Base-by-base conservation (phyloP, 2,113 vertebrate species). In the Cephalophus harveyi region DNA sequence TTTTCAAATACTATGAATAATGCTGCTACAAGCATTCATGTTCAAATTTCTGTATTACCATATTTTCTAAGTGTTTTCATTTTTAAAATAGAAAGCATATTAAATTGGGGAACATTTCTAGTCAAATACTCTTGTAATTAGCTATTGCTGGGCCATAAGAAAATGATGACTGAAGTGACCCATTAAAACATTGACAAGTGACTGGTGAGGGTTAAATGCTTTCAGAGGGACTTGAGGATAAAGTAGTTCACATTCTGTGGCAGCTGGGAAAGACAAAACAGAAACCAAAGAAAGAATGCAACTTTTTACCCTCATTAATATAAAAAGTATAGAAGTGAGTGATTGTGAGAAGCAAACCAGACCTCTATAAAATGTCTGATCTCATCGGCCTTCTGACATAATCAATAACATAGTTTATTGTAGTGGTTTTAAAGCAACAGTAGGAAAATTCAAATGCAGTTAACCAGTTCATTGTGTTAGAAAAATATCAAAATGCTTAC, bases 281-380 rank as follows among this genome's bases (percentile, higher is more conserved):
- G 89, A 97, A 60, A 88, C 33, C 55, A 83, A 97, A 91, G 82
- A 96, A 98, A 91, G 87, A 97, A 95, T 84, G 79, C 33, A 93
- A 89, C 21, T 36, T 97, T 94, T 97, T 71, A 94, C 82, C 36
- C 78, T 97, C 94, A 92, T 97, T 94, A 95, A 95, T 87, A 91
- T 71, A 94, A 97, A 92, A 96, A 86, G 83, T 81, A 62, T 27
- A 94, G 82, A 95, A 96, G 90, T 85, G 59, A 91, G 33, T 79
- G 92, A 62, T 57, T 93, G 59, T 78, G 79, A 91, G 91, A 96
- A 95, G 62, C 59, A 97, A 98, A 95, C 78, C 87, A 97, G 96
- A 97, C 74, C 87, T 95, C 74, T 46, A 55, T 46, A 55, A 86
- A 95, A 52, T 50, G 25, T 91, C 78, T 95, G 55, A 86, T 97